Conservation (phyloP, 64 coral and sea anemone species). For the Stichodactyla helianthus region DNA sequence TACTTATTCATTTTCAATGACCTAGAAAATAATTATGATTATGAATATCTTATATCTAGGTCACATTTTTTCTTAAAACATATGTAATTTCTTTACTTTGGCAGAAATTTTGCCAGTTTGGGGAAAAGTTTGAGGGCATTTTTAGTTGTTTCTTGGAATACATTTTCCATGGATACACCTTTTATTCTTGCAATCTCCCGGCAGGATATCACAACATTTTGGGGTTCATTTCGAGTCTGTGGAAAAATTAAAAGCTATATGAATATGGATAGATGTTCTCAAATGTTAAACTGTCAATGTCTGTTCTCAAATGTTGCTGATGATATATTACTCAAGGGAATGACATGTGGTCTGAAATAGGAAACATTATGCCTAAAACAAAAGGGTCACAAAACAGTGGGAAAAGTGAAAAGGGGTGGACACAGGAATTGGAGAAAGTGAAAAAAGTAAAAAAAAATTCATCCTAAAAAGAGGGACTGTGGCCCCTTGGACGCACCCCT, state of each 20-base stretch:
- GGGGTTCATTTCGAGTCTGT: constrained; percentile 93
- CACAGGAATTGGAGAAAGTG: no score
- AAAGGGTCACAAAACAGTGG: no score
- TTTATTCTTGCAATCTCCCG: constrained; percentile 92
- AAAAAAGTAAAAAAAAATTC: no score
- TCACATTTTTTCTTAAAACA: background rate
- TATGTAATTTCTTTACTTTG: background rate
- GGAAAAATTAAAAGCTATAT: constrained; percentile 14
- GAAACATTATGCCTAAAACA: no score
- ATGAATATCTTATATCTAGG: background rate
- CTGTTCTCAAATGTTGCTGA: no score
- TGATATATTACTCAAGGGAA: no score
- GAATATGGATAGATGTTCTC: background rate
- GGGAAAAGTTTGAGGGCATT: constrained; percentile 94
- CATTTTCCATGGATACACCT: constrained; percentile 59
- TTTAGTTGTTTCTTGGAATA: constrained; percentile 90
- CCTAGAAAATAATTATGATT: background rate
- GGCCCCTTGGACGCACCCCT: no score
- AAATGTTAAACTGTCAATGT: no score
- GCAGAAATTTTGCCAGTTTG: constrained; percentile 76
- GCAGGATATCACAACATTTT: constrained; percentile 78
- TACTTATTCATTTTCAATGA: no score
- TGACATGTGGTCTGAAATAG: no score
- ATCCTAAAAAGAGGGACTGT: no score
- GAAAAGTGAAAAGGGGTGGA: no score